Evolutionary conservation across 2,113 vertebrate genomes (phyloP).

Genomic region (Urocolius indicus): DNA sequence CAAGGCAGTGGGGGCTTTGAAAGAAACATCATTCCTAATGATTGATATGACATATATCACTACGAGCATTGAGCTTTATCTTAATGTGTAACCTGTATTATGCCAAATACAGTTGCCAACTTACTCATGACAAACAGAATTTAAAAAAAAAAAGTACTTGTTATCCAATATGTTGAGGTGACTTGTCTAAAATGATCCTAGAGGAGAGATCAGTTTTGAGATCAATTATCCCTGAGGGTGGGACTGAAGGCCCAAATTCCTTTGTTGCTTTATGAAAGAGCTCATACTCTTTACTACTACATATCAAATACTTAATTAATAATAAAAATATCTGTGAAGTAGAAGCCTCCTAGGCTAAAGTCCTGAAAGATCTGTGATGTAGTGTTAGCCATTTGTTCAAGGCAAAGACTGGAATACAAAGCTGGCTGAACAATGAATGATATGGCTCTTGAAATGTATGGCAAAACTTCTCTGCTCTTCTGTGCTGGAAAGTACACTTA

Average conservation of each 20-base stretch:
- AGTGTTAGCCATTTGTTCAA: background rate
- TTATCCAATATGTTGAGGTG: background rate
- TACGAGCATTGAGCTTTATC: background rate
- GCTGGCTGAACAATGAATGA: background rate
- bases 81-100: background rate
- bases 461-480: background rate
- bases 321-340: background rate
- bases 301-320: background rate
- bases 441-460: background rate
- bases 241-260: background rate
- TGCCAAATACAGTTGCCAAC: background rate
- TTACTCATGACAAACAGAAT: background rate
- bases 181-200: background rate
- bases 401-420: background rate
- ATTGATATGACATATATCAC: background rate
- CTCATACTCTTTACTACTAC: background rate
- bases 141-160: background rate
- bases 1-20: background rate
- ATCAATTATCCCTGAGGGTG: background rate
- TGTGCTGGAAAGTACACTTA: background rate
- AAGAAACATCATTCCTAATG: background rate
- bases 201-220: background rate
- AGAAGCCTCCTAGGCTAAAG: background rate
- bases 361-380: background rate
- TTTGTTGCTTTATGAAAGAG: background rate